Evolutionary conservation across 2,797 vertebrate genomes (phyloP), one percentile per base, ranked within the genome.

Genomic region (Triplophysa bombifrons): DNA sequence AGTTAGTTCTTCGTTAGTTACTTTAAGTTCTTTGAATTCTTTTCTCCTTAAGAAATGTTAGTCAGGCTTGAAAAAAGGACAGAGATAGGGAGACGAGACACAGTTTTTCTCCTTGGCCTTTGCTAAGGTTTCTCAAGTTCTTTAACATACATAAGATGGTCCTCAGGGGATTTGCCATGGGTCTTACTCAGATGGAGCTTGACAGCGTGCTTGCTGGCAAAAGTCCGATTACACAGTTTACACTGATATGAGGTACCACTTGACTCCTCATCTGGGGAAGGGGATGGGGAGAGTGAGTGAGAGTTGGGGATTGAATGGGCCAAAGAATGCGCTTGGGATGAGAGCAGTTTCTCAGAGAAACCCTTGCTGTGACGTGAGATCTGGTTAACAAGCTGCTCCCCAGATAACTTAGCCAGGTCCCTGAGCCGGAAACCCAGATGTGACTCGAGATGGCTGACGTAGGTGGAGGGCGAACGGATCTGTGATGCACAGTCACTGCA

Each of bases 121-220:
- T 44, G 94, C 96, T 98, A 99, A 95, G 96, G 96, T 91, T 98
- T 99, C 87, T 99, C 97, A 82, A 96, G 89, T 92, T 99, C 97
- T 0, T 93, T 95, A 86, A 99, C 97, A 12, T 97, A 99, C 91
- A 99, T 95, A 86, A 99, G 97, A 88, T 99, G 98, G 90, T 99
- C 98, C 90, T 99, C 98, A 0, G 98, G 97, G 63, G 98, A 99
- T 88, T 99, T 99, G 77, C 97, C 97, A 10, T 99, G 98, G 87
- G 98, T 99, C 94, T 99, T 99, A 91, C 97, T 99, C 92, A 99
- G 96, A 92, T 99, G 98, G 76, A 99, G 98, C 91, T 99, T 99
- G 85, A 99, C 96, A 2, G 98, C 98, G 25, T 99, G 97, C 93
- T 99, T 99, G 92, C 98, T 99, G 0, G 96, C 97, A 96, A 99